These are phyloP conservation scores for Tokudaia tokunoshimensis DNA, from an alignment of 2,797 vertebrate species.

Conservation along the genomic window DNA sequence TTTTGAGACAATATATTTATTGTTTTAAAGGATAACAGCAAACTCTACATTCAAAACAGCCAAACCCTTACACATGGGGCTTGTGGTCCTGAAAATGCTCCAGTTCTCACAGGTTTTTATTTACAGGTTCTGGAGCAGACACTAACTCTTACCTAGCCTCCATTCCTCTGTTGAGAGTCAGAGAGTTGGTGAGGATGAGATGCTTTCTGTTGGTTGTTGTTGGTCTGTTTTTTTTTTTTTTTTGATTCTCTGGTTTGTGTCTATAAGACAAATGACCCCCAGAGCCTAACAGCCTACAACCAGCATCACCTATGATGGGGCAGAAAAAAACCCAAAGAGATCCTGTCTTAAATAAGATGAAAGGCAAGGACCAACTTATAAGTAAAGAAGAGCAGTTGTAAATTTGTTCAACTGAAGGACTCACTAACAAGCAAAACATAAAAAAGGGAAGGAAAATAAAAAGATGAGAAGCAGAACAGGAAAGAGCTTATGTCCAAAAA, in stretches of 20 bases:
- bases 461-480: not conserved
- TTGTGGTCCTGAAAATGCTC: not conserved
- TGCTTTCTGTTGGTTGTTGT: not conserved
- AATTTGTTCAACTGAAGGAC: not conserved
- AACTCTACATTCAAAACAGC: not conserved
- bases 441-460: not conserved
- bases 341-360: not conserved
- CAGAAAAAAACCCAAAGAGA: not conserved
- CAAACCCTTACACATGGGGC: not conserved
- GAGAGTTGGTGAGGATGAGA: not conserved
- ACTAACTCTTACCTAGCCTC: not conserved
- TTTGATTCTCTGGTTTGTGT: not conserved
- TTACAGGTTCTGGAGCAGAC: not conserved
- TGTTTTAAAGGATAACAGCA: not conserved
- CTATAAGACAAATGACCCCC: not conserved
- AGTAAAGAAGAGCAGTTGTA: not conserved
- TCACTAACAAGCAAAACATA: conserved; percentile 29
- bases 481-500: not conserved
- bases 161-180: not conserved
- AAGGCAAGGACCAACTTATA: not conserved
- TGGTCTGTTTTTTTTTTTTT: not conserved
- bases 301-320: not conserved
- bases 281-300: not conserved
- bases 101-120: not conserved
- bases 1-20: not conserved